phyloP scores from a whole-genome alignment of 1,140 invertebrate genomes.

The Apis florea region DNA sequence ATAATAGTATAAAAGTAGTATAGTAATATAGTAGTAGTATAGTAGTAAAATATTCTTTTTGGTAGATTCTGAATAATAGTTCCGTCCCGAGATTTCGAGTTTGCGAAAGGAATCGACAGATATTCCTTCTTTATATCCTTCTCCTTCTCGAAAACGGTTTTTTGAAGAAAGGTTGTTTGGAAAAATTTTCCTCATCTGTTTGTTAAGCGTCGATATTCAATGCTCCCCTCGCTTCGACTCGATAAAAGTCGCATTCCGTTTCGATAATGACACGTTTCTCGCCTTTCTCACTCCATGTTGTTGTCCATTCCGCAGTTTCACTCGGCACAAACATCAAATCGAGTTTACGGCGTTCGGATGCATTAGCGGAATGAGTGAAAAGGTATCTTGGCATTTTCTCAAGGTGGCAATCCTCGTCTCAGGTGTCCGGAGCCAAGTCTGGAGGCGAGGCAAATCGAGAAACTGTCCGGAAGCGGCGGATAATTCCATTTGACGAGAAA shows the following conservation, averaged over 20 bases:
- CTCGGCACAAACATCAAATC: slow-evolving; percentile 26
- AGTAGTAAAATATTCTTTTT: too few relatives aligned
- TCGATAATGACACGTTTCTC: background rate
- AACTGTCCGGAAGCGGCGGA: slow-evolving; percentile 15
- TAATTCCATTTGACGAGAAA: slow-evolving; percentile 52
- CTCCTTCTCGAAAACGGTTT: too few relatives aligned
- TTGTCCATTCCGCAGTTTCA: background rate
- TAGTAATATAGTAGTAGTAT: too few relatives aligned
- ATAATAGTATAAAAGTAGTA: too few relatives aligned
- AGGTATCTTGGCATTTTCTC: slow-evolving; percentile 39
- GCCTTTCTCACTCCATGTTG: background rate
- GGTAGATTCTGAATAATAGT: too few relatives aligned
- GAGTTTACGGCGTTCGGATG: slow-evolving; percentile 29
- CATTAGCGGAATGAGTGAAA: slow-evolving; percentile 10
- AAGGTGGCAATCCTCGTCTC: slow-evolving; percentile 41
- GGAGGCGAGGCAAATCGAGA: slow-evolving; percentile 38
- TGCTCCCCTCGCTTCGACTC: too few relatives aligned
- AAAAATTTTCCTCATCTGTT: too few relatives aligned
- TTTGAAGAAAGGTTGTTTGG: too few relatives aligned
- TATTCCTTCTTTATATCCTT: too few relatives aligned
- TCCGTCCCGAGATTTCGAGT: too few relatives aligned
- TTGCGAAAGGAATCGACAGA: too few relatives aligned
- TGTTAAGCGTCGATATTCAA: too few relatives aligned
- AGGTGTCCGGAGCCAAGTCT: slow-evolving; percentile 31
- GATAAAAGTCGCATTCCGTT: background rate